Evolutionary conservation across 2,113 vertebrate species (phyloP).

Genomic region (Ifrita kowaldi): DNA sequence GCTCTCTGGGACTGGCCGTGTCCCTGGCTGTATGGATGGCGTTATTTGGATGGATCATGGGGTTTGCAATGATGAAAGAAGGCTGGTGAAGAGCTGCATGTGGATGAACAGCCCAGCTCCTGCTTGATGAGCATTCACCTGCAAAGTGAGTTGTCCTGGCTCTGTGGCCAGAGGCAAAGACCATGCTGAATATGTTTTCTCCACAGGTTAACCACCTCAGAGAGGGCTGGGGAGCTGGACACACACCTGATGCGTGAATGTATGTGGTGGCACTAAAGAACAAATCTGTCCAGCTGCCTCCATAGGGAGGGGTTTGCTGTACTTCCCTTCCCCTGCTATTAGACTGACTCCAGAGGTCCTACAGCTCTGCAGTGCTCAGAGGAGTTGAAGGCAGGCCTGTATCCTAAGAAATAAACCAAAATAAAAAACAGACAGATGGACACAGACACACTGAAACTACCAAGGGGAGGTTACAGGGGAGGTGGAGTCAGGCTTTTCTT

Average conservation of each 20-base stretch:
- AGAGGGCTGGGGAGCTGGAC: accelerated
- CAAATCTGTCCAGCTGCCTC: not conserved
- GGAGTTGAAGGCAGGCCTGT: not conserved
- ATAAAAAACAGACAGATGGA: not conserved
- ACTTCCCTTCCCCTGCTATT: not conserved
- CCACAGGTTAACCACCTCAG: not conserved
- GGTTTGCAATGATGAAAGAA: not conserved
- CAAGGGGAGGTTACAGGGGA: not conserved
- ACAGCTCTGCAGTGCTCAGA: not conserved
- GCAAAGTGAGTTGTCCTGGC: not conserved
- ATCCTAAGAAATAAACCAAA: not conserved
- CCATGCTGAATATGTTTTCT: not conserved
- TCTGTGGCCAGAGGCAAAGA: not conserved
- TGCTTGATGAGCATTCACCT: no score
- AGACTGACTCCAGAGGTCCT: not conserved
- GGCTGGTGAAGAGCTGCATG: not conserved
- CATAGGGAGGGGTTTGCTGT: not conserved
- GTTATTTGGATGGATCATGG: not conserved
- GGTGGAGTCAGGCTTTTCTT: not conserved
- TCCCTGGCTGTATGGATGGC: not conserved
- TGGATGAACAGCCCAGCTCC: not conserved
- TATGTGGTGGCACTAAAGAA: accelerated
- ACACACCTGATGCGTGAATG: not conserved
- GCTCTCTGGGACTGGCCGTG: not conserved
- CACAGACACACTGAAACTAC: not conserved